A percentile compares a stretch with the other conserved stretches of the same genome.
These are phyloP conservation scores for Threskiornis aethiopicus DNA, from an alignment of 2,797 vertebrate genomes.

Conservation along the genomic window DNA sequence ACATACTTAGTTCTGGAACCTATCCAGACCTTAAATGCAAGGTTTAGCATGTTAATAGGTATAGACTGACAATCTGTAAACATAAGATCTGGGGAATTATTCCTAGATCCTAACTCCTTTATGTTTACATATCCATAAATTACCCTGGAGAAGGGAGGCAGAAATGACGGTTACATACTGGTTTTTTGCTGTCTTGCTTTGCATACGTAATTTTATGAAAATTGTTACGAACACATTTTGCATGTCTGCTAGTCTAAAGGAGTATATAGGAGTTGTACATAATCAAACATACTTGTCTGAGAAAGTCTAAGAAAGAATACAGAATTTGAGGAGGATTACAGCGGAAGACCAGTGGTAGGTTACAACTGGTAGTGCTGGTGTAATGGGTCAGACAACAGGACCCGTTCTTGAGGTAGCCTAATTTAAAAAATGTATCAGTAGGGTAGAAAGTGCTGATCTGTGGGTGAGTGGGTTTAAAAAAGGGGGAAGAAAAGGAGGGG, in stretches of 20 bases:
- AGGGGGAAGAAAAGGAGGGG: background rate
- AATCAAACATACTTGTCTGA: background rate
- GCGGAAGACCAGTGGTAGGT: background rate
- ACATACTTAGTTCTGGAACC: background rate
- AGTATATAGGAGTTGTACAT: background rate
- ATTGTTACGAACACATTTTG: background rate
- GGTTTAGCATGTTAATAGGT: conserved; percentile 44
- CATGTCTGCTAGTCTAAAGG: background rate
- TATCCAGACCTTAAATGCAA: conserved; percentile 17
- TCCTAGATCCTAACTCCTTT: background rate
- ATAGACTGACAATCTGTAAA: conserved; percentile 30
- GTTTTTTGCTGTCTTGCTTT: background rate
- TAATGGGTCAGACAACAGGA: background rate
- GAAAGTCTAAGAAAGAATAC: background rate
- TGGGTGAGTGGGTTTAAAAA: background rate
- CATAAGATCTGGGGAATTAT: conserved; percentile 14
- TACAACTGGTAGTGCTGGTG: background rate
- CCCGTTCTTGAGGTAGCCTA: background rate
- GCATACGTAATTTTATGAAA: background rate
- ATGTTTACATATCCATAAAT: conserved; percentile 24
- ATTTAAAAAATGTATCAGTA: background rate
- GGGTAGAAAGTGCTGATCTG: conserved; percentile 15
- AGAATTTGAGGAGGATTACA: background rate
- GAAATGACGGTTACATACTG: background rate
- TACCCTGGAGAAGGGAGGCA: background rate